Base-by-base conservation (phyloP, 2,888 invertebrate species). In the Lumbricus terrestris region DNA sequence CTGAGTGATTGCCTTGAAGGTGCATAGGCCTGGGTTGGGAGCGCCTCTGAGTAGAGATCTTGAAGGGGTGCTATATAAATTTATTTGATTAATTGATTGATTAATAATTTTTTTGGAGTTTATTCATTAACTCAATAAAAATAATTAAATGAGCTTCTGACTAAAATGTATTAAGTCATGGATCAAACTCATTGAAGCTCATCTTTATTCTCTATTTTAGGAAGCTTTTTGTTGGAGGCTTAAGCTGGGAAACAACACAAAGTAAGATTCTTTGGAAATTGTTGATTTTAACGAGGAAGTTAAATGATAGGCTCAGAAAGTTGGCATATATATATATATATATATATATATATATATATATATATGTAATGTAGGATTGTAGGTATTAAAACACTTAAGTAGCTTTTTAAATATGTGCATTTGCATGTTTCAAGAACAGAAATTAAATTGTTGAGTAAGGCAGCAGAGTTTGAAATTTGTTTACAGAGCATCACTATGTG, bases 181-280 rank as follows among this genome's bases (percentile, higher is more conserved):
- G 47, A n/a, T n/a, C 0, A n/a, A 69, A 69, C 69, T 0, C 1
- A 69, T 6, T 69, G 69, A 69, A 69, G 8, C 69, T 69, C 8
- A n/a, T 69, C n/a, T n/a, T 69, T 3, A 69, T 69, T 69, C 6
- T n/a, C n/a, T 69, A n/a, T 69, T 69, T 69, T 93, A 94, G 94
- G 90, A 94, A 94, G 92, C 91, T 94, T 88, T 94, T 94, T 92
- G 93, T 94, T 92, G 94, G 94, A 88, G 94, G 94, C 38, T 92
- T 94, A 18, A 94, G 94, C 91, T 94, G 94, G 94, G 93, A 94
- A 91, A 94, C 94, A 83, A 93, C 93, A 88, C 93, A 93, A 93
- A 94, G 94, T 94, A 92, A 91, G 92, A 83, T 35, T 83, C 16
- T 8, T 38, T 11, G 16, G 38, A 85, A 88, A 34, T 38, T 88